Evolutionary conservation across 2,888 invertebrate species (phyloP), one percentile per base, ranked within the genome.

Genomic region (Eucera pruinosa): DNA sequence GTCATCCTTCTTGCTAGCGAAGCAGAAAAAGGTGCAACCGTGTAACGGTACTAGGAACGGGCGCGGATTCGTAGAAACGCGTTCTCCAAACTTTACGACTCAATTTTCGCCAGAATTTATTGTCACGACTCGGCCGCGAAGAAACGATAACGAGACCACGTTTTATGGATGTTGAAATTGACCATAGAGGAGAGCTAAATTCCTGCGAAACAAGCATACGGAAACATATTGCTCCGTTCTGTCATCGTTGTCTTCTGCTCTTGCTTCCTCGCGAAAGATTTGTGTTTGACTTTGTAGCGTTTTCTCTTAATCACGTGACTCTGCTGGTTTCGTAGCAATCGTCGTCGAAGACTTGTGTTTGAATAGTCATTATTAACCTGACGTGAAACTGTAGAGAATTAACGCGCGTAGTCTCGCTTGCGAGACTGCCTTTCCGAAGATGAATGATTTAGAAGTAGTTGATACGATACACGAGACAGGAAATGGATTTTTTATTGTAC

Each of bases 151-250:
- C 77, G 64, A 76, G 75, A 30, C 27, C 48, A 54, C 54, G 54
- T 77, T 75, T 75, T 74, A 74, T 75, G 67, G 67, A 62, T 45
- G 55, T 23, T 50, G 55, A 76, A 74, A 76, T 74, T 74, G 74
- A 74, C 62, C 62, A 55, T 50, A 20, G 60, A 33, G 61, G 36
- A 27, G 47, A 48, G 27, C 45, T 57, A 69, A 78, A 54, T 69
- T 48, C 64, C 41, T 5, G 43, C 48, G 47, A 67, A 75, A 76
- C 48, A 61, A 64, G 58, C 54, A 54, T 41, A 55, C 41, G 62
- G 65, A 58, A 74, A 62, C 61, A 36, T 27, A 58, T 57, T 62
- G 33, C 67, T 39, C 15, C 18, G 50, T 67, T 20, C 50, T 30
- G 50, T 27, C 36, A 9, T 11, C 52, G 25, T 57, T 47, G 27